Evolutionary conservation across 2,888 invertebrate species (phyloP).

Genomic region (Dryomyza anilis): DNA sequence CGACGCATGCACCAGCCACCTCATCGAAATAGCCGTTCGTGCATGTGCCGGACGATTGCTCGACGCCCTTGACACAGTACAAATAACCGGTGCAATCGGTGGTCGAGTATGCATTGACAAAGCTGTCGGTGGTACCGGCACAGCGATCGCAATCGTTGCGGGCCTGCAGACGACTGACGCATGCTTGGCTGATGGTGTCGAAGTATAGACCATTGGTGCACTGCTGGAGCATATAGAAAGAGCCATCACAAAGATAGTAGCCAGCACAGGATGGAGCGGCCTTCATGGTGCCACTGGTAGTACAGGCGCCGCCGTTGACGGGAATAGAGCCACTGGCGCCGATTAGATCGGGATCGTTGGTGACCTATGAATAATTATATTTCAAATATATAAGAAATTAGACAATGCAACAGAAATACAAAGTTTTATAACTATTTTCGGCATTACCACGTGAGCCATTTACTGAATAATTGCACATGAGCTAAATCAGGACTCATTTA

Average conservation of each 20-base stretch:
- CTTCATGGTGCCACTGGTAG: slow-evolving; percentile 8
- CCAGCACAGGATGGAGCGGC: slow-evolving; percentile 37
- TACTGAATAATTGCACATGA: too few relatives aligned
- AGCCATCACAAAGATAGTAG: slow-evolving; percentile 40
- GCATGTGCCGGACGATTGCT: slow-evolving; percentile 34
- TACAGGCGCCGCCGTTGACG: slow-evolving; percentile 29
- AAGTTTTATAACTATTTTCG: too few relatives aligned
- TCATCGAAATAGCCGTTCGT: slow-evolving; percentile 41
- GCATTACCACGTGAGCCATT: too few relatives aligned
- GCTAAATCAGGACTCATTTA: too few relatives aligned
- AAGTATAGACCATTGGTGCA: slow-evolving; percentile 37
- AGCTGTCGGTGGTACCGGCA: slow-evolving; percentile 33
- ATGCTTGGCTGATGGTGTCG: slow-evolving; percentile 36
- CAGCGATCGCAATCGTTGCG: slow-evolving; percentile 47
- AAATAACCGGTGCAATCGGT: slow-evolving; percentile 39
- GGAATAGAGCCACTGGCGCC: background rate
- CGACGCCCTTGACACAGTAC: slow-evolving; percentile 40
- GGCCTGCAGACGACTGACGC: slow-evolving; percentile 40
- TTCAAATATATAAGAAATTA: too few relatives aligned
- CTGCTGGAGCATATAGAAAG: slow-evolving; percentile 28
- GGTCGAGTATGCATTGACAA: slow-evolving; percentile 43
- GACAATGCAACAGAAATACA: background rate
- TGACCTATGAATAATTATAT: slow-evolving; percentile 41
- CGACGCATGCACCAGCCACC: slow-evolving; percentile 32
- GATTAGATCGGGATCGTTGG: slow-evolving; percentile 32